Base-by-base conservation (phyloP, 1,140 invertebrate genomes). In the Drosophila sturtevanti region DNA sequence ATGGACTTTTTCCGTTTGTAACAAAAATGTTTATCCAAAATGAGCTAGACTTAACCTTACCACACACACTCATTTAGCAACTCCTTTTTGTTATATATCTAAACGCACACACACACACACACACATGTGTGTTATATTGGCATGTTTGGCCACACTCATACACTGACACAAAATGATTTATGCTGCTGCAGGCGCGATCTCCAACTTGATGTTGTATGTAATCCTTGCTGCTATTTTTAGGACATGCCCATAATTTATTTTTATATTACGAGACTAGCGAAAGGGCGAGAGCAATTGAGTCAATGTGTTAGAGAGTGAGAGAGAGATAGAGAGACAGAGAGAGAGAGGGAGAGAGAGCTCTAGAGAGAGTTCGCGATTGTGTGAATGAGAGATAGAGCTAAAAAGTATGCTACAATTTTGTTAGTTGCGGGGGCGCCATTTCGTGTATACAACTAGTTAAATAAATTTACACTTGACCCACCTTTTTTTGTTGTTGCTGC, bases 41-140 rank as follows among this genome's bases (percentile, higher is more conserved):
- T 55, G 63, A 55, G 74, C 63, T 74, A 35, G 55, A 54, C 61
- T 60, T 34, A 72, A 72, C 67, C 31, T 14, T 51, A 41, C 68
- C 48, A 55, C 56, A 38, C 63, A 52, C 18, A 51, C 51, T 54
- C 9, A 16, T 35, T 34, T 22, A 60, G 68, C 48, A 44, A 71
- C 16, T 48, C 34, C 54, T 44, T 66, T 44, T 74, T 48, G 16
- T n/a, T n/a, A n/a, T n/a, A n/a, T n/a, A n/a, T n/a, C n/a, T n/a
- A n/a, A n/a, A n/a, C n/a, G n/a, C n/a, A n/a, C n/a, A n/a, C n/a
- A n/a, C n/a, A n/a, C n/a, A n/a, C n/a, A n/a, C n/a, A n/a, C n/a
- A n/a, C n/a, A n/a, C n/a, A n/a, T n/a, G n/a, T n/a, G 82, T 87
- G 82, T 86, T 86, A 82, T 82, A 86, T 86, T 86, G 82, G 82